Conservation (phyloP, 2,797 vertebrate genomes). For the Sebastes hubbsi region DNA sequence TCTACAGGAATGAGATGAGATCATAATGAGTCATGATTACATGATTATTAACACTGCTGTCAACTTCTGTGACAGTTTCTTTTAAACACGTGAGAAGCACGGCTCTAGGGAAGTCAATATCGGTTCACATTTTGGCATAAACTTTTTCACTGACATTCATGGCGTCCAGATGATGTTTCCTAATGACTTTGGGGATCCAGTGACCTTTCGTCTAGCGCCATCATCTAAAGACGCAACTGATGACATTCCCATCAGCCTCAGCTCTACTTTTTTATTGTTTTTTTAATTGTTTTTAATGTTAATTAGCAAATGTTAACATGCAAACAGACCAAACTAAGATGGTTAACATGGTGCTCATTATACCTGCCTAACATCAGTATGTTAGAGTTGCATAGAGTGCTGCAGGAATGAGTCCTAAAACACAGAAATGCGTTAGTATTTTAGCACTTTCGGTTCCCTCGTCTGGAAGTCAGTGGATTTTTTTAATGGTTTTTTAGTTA, state of each 20-base stretch:
- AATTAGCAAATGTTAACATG: not conserved
- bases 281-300: not conserved
- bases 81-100: not conserved
- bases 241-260: not conserved
- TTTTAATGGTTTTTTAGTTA: no score
- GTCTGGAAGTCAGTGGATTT: no score
- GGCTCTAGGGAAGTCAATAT: not conserved
- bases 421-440: no score
- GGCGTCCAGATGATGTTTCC: not conserved
- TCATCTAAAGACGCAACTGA: not conserved
- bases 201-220: not conserved
- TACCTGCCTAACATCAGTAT: not conserved
- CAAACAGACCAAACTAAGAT: no score
- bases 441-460: no score
- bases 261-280: not conserved
- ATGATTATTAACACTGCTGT: not conserved
- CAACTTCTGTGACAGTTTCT: fast-evolving
- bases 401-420: no score
- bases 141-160: not conserved
- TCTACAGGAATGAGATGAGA: constrained; percentile 78
- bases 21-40: not conserved
- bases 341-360: not conserved
- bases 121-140: not conserved
- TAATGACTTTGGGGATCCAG: not conserved
- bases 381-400: no score